Percentiles rank a stretch among this genome's conserved stretches.
Conservation (phyloP, 2,888 invertebrate species). For the Argyresthia albistria region DNA sequence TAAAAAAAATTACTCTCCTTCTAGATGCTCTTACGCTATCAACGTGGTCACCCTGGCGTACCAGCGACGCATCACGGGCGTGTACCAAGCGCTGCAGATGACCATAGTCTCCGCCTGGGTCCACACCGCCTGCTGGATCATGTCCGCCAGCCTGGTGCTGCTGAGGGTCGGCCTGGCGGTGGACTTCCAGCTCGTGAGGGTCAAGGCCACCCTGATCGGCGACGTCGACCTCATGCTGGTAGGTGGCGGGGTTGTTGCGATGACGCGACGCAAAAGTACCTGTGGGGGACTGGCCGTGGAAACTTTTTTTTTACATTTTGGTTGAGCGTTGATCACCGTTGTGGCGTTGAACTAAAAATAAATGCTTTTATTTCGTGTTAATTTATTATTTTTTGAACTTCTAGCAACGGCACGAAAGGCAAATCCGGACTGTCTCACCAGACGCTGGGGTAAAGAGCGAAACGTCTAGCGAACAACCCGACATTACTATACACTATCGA, state of each 20-base stretch:
- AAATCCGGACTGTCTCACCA: conserved; percentile 40
- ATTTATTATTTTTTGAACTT: neutral
- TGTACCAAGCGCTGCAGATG: conserved; percentile 50
- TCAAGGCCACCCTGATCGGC: conserved; percentile 37
- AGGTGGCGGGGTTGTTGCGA: conserved; percentile 7
- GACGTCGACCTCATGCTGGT: conserved; percentile 51
- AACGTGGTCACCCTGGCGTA: conserved; percentile 54
- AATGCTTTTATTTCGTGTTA: neutral
- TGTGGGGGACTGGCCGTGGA: neutral
- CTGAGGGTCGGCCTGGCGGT: conserved; percentile 40
- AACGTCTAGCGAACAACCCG: neutral
- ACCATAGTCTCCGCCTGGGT: conserved; percentile 56
- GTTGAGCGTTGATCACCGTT: too few species aligned
- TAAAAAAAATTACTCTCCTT: neutral
- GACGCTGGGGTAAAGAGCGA: conserved; percentile 6
- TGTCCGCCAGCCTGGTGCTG: conserved; percentile 37
- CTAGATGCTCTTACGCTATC: conserved; percentile 47
- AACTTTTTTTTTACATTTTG: too few species aligned
- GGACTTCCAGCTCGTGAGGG: conserved; percentile 51
- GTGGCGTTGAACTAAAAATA: neutral
- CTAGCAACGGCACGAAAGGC: conserved; percentile 44
- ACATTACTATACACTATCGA: too few species aligned
- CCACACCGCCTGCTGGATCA: conserved; percentile 53
- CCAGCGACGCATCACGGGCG: conserved; percentile 54
- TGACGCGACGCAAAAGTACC: neutral